A percentile compares a stretch with the other conserved stretches of the same genome.
These are phyloP conservation scores for Tachysurus vachellii DNA, from an alignment of 2,113 vertebrate species.

Conservation along the genomic window DNA sequence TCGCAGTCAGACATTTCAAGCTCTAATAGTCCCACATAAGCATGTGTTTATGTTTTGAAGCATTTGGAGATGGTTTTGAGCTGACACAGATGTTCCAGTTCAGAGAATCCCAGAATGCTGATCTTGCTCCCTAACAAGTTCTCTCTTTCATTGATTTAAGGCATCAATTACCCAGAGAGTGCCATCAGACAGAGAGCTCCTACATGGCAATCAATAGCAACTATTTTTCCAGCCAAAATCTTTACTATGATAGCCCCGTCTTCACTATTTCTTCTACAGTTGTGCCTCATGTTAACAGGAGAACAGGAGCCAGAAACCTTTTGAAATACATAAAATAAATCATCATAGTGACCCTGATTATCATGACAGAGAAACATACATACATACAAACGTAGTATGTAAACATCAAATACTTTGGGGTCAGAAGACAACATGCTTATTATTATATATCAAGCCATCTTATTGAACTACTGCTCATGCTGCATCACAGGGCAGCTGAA, in stretches of 20 bases:
- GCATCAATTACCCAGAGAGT: slow-evolving; percentile 42
- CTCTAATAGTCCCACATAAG: not conserved
- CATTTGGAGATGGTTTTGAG: slow-evolving; percentile 10
- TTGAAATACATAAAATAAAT: not conserved
- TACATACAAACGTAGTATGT: not conserved
- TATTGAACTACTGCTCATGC: not conserved
- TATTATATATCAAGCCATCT: too few relatives aligned
- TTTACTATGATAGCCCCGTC: slow-evolving; percentile 19
- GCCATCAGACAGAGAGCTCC: slow-evolving; percentile 36
- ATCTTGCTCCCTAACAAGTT: slow-evolving; percentile 10
- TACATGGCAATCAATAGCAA: slow-evolving; percentile 35
- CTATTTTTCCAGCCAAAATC: slow-evolving; percentile 31
- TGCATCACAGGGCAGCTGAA: not conserved
- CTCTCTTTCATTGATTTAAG: slow-evolving; percentile 42
- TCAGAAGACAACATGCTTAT: not conserved
- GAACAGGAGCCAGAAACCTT: not conserved
- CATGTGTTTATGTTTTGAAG: not conserved
- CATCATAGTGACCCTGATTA: not conserved
- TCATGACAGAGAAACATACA: not conserved
- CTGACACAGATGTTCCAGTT: slow-evolving; percentile 36
- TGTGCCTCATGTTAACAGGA: too few relatives aligned
- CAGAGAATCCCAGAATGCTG: slow-evolving; percentile 39
- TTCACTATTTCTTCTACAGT: not conserved
- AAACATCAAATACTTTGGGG: not conserved
- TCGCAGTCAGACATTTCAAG: not conserved